A percentile compares a stretch with the other conserved stretches of the same genome.
Conservation (phyloP, 2,113 vertebrate species). For the Leptocoma aspasia region DNA sequence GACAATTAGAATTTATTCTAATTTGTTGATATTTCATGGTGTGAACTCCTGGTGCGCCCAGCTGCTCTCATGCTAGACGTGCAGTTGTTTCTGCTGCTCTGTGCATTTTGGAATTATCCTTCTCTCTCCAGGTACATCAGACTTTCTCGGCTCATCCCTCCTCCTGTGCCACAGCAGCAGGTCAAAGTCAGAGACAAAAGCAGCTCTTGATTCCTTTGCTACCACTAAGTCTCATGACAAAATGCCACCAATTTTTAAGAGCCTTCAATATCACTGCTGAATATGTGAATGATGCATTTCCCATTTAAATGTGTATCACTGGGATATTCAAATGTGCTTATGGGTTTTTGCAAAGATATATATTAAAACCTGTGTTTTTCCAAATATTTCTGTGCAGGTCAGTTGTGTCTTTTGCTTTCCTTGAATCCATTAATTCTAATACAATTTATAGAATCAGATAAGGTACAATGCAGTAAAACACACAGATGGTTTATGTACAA, state of each 20-base stretch:
- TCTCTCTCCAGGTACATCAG: neutral
- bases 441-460: neutral
- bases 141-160: neutral
- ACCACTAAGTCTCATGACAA: neutral
- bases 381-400: neutral
- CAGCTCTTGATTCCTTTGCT: neutral
- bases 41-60: neutral
- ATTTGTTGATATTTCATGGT: neutral
- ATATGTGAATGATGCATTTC: neutral
- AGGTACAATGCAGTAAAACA: neutral
- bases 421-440: neutral
- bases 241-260: neutral
- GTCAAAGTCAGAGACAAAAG: neutral
- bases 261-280: neutral
- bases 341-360: neutral
- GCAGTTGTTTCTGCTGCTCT: neutral
- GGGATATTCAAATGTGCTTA: neutral
- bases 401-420: neutral
- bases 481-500: neutral
- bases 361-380: neutral
- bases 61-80: neutral
- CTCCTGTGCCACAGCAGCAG: neutral
- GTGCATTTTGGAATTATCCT: neutral
- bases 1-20: neutral
- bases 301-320: neutral